Evolutionary conservation across 2,888 invertebrate species (phyloP).

Genomic region (Tanytarsus gracilentus): DNA sequence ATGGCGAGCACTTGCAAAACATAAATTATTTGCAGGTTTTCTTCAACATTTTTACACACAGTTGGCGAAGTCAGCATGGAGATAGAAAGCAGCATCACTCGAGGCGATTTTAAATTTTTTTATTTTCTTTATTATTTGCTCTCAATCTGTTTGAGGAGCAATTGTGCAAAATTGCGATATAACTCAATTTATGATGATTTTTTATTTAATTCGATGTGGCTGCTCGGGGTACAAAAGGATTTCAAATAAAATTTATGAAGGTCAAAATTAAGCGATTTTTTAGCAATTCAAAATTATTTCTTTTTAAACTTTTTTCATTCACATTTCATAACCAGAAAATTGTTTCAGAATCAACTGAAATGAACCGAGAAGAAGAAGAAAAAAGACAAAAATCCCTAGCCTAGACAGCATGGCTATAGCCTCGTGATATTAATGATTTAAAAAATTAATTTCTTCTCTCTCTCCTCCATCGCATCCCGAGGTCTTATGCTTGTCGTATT

Average conservation of each 20-base stretch:
- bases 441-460: slow-evolving; percentile 21
- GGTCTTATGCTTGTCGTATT: background rate
- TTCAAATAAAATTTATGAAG: no score
- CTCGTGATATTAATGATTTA: slow-evolving; percentile 26
- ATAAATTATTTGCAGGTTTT: slow-evolving; percentile 21
- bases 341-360: background rate
- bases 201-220: slow-evolving; percentile 4
- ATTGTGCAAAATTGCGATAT: slow-evolving; percentile 1
- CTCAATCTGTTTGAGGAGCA: background rate
- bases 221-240: no score
- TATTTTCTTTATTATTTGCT: background rate
- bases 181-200: slow-evolving; percentile 10
- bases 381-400: background rate
- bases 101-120: background rate
- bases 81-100: background rate
- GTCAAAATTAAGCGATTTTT: no score
- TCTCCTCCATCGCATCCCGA: background rate
- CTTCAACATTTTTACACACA: background rate
- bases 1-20: slow-evolving; percentile 16
- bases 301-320: no score
- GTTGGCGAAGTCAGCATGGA: no score
- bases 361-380: background rate
- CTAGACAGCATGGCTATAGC: slow-evolving; percentile 28
- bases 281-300: no score
- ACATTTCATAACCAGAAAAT: no score